Evolutionary conservation across 2,888 invertebrate species (phyloP), one percentile per base, ranked within the genome.

Genomic region (Agriotes lineatus): DNA sequence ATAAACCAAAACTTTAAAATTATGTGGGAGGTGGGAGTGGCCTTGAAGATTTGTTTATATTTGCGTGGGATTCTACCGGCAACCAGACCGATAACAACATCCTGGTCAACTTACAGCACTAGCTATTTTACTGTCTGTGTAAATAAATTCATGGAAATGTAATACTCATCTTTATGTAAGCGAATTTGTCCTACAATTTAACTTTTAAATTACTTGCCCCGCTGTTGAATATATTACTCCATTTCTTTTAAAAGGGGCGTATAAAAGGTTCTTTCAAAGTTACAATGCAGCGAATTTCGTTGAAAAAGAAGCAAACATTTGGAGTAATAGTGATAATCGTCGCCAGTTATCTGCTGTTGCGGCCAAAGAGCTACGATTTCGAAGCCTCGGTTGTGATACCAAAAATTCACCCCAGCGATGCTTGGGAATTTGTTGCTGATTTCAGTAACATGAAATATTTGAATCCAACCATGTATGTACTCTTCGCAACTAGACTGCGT

Each of bases 361-460:
- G 82, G 57, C 78, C 80, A 10, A 79, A 79, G 70, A 78, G 74
- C 39, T 84, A 86, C 73, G 81, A 83, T 65, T 85, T 86, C 76
- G 80, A 84, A 77, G 82, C 84, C 71, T 86, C 88, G 73, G 84
- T 84, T 57, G 82, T 85, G 71, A 85, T 92, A 74, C 80, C 83
- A 33, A 85, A 89, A 73, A 83, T 87, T 0, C 85, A 87, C 76
- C 88, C 92, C 14, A 86, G 87, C 77, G 84, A 84, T 22, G 89
- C 90, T 30, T 92, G 92, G 92, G 91, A 91, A 81, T 92, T 87
- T 82, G 88, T 92, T n/a, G 90, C 92, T 0, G 92, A 92, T 83
- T 92, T 92, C 77, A 90, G 88, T 77, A 91, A 92, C 80, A 90
- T 91, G 88, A 88, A 88, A 77, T 85, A 86, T 73, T 83, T 93